Conservation (phyloP, 2,113 vertebrate species). For the Carassius carassius region DNA sequence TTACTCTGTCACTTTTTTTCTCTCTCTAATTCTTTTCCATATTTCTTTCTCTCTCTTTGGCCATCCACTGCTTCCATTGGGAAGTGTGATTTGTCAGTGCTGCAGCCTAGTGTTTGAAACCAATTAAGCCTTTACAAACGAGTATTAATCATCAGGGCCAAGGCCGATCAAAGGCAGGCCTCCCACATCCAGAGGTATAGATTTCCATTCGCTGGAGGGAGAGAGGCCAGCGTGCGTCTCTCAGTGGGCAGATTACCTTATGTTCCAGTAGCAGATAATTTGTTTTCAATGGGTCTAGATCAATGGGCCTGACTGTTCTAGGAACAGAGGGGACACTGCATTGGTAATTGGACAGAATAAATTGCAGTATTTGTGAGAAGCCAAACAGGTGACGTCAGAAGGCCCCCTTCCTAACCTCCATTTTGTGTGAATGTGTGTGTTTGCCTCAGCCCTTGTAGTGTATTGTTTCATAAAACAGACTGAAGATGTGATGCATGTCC, state of each 20-base stretch:
- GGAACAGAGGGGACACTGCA: constrained; percentile 64
- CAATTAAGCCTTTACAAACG: constrained; percentile 62
- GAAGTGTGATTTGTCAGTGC: constrained; percentile 50
- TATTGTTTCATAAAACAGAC: constrained; percentile 22
- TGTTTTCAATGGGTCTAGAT: constrained; percentile 86
- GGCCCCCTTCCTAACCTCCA: background rate
- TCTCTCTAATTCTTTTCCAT: background rate
- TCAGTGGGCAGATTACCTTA: constrained; percentile 56
- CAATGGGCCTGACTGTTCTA: constrained; percentile 77
- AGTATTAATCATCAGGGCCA: constrained; percentile 59
- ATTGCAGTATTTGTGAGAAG: constrained; percentile 70
- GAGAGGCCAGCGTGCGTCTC: constrained; percentile 30
- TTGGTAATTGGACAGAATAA: constrained; percentile 82
- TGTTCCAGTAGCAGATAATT: constrained; percentile 78
- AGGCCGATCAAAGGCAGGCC: constrained; percentile 46
- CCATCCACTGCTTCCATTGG: constrained; percentile 28
- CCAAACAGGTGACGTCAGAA: constrained; percentile 55
- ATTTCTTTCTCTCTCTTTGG: background rate
- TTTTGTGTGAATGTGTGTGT: background rate
- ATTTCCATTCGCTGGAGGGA: constrained; percentile 53
- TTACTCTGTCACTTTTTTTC: background rate
- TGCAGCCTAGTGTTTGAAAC: constrained; percentile 43
- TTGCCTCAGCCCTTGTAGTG: constrained; percentile 28
- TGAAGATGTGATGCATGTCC: constrained; percentile 44
- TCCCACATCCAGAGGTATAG: constrained; percentile 58